Percentiles rank a stretch among this genome's conserved stretches.
phyloP scores from a whole-genome alignment of 1,140 invertebrate species.

The Lepidurus apus region DNA sequence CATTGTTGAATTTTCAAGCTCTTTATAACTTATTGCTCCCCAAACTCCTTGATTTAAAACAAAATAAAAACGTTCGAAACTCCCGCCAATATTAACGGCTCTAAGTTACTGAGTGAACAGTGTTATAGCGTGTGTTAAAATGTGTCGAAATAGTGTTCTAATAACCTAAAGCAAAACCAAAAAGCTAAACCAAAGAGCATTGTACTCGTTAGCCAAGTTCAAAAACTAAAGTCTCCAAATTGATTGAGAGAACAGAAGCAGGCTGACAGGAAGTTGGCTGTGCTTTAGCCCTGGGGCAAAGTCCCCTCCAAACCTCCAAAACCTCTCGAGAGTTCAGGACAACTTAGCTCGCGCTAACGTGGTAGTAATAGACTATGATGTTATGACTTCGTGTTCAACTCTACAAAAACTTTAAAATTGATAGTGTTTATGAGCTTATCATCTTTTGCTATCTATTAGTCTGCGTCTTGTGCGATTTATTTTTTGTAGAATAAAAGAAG shows the following conservation, averaged over 20 bases:
- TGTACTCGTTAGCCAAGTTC: background rate
- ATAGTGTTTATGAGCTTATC: too few species aligned
- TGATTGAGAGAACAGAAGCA: constrained; percentile 19
- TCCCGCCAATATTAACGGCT: background rate
- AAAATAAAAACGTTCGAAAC: background rate
- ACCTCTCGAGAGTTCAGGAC: background rate
- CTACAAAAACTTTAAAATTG: background rate
- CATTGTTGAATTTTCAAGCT: background rate
- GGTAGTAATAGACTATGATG: background rate
- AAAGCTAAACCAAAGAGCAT: background rate
- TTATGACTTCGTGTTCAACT: background rate
- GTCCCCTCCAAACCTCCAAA: background rate
- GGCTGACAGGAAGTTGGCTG: constrained; percentile 10
- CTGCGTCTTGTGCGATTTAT: background rate
- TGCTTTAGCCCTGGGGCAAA: constrained; percentile 7
- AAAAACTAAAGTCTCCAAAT: background rate
- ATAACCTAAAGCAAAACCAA: background rate
- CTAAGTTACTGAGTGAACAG: too few species aligned
- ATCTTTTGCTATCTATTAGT: background rate
- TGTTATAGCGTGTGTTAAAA: too few species aligned
- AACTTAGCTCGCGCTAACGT: background rate
- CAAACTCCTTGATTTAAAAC: background rate
- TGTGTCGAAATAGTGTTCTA: too few species aligned
- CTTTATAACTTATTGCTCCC: background rate
- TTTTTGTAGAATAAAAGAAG: background rate